phyloP scores from a whole-genome alignment of 2,888 invertebrate genomes.

The Ochlodes sylvanus region DNA sequence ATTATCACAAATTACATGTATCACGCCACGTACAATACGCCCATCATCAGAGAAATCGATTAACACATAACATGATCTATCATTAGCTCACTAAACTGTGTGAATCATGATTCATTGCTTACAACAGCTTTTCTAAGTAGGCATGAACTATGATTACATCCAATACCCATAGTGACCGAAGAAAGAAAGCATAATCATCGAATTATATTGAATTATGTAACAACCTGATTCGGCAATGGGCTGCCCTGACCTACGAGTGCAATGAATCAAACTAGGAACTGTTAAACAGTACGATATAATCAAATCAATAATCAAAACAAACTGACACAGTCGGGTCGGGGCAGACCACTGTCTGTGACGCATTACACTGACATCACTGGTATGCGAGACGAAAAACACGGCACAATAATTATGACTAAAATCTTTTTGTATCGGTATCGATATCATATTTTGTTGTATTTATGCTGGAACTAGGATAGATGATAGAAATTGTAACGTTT shows the following conservation, averaged over 20 bases:
- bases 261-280: slow-evolving; percentile 25
- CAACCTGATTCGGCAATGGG: slow-evolving; percentile 42
- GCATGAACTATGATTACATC: neutral
- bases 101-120: neutral
- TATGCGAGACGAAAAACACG: slow-evolving; percentile 16
- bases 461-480: no score
- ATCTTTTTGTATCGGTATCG: no score
- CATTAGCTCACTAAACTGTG: neutral
- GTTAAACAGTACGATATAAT: slow-evolving; percentile 32
- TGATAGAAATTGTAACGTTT: no score
- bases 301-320: neutral
- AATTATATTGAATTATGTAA: slow-evolving; percentile 7
- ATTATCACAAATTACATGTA: slow-evolving; percentile 1
- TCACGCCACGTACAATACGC: slow-evolving; percentile 6
- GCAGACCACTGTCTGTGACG: slow-evolving; percentile 3
- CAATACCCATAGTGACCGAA: neutral
- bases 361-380: slow-evolving; percentile 7
- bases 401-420: no score
- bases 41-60: slow-evolving; percentile 14
- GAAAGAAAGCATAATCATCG: neutral
- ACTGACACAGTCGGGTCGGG: slow-evolving; percentile 18
- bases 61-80: neutral
- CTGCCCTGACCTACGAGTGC: slow-evolving; percentile 48
- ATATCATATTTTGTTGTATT: no score
- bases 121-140: neutral